Percentiles rank a stretch among this genome's conserved stretches.
Conservation (phyloP, 2,797 vertebrate genomes). For the Thamnophis elegans region DNA sequence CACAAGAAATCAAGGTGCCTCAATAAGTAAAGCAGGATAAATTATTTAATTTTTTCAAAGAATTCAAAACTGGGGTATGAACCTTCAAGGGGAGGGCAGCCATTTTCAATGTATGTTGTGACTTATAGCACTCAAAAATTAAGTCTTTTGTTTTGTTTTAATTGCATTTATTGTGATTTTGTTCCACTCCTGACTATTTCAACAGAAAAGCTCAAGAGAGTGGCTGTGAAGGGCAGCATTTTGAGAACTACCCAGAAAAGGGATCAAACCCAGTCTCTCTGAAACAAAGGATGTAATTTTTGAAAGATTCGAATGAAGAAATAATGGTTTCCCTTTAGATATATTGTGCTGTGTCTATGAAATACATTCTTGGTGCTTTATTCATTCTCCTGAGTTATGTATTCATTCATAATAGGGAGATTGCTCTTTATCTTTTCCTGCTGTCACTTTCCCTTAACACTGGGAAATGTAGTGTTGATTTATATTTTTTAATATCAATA, state of each 20-base stretch:
- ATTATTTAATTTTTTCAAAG: neutral
- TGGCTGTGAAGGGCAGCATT: neutral
- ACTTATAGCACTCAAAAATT: neutral
- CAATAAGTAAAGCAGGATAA: neutral
- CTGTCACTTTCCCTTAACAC: constrained; percentile 32
- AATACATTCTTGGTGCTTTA: neutral
- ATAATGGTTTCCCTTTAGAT: neutral
- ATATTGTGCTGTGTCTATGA: neutral
- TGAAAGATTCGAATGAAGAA: constrained; percentile 6
- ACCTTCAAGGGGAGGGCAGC: neutral
- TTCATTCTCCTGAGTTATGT: constrained; percentile 21
- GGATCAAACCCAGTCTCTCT: neutral
- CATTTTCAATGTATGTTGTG: neutral
- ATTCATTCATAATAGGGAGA: constrained; percentile 27
- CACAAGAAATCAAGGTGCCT: neutral
- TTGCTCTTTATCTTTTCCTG: neutral
- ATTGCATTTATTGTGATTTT: constrained; percentile 1
- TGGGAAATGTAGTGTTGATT: neutral
- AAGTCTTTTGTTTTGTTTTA: neutral
- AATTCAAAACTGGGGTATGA: neutral
- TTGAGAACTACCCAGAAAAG: neutral
- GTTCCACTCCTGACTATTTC: neutral
- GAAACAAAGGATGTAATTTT: constrained; percentile 7
- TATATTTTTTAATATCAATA: constrained; percentile 7
- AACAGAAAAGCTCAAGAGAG: neutral